Conservation (phyloP, 2,888 invertebrate genomes). For the Lithophane leautieri region DNA sequence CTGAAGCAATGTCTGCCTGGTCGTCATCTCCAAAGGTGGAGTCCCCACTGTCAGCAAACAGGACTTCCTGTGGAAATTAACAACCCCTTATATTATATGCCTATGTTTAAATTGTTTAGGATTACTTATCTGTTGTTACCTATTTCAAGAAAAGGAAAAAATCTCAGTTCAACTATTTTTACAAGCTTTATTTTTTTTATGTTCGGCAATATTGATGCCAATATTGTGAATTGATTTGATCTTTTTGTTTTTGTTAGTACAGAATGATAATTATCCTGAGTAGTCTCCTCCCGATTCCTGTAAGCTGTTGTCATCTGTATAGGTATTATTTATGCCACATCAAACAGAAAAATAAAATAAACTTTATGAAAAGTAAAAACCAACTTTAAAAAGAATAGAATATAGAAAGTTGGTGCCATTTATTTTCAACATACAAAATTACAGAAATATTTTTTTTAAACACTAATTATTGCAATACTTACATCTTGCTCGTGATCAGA, state of each 20-base stretch:
- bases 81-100: neutral
- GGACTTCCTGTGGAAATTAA: conserved; percentile 76
- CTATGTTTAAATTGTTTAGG: too few relatives aligned
- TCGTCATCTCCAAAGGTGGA: conserved; percentile 81
- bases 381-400: too few relatives aligned
- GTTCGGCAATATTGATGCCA: neutral
- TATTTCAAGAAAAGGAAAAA: neutral
- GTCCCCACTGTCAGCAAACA: conserved; percentile 91
- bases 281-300: too few relatives aligned
- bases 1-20: conserved; percentile 68
- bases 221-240: neutral
- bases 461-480: conserved; percentile 59
- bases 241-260: neutral
- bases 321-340: neutral
- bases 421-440: neutral
- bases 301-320: too few relatives aligned
- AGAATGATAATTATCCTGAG: neutral
- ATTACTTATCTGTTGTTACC: neutral
- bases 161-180: neutral
- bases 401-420: neutral
- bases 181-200: too few relatives aligned
- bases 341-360: neutral
- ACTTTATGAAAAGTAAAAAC: neutral
- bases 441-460: neutral
- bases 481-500: conserved; percentile 87